Base-by-base conservation (phyloP, 2,113 vertebrate genomes). In the Nyctibius bracteatus region DNA sequence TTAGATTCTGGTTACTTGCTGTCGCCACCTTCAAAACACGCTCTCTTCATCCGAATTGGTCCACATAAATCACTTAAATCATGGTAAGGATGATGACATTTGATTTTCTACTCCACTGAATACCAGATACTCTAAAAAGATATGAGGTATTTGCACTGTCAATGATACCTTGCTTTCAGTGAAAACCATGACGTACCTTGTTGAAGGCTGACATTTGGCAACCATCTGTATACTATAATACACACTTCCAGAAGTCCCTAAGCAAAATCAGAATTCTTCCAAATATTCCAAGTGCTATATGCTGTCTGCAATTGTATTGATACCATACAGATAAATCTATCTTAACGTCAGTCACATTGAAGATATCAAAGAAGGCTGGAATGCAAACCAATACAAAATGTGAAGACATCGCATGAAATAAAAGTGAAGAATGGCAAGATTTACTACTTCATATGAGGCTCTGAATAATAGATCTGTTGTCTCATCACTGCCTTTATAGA, bases 351-450 rank as follows among this genome's bases (percentile, higher is more conserved):
- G 14, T 4, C 14, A 57, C 31, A 83, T 35, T 61, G 13, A 75
- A 81, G 62, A 77, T 1, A 75, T 35, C 30, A 58, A 85, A 72
- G 44, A 10, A 14, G 66, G 21, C 25, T 77, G 37, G 35, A 90
- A 61, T 13, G 10, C 35, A 77, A 66, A 51, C 5, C 18, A 81
- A 46, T 15, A 47, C 13, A 46, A n/a, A 90, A 80, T 28, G 23
- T 35, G 46, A 90, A 39, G 12, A 51, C 25, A 21, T 3, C 1
- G 3, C 1, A 4, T 0, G 0, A 55, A 81, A 68, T 0, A 47
- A 16, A 84, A 80, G 8, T 3, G 10, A 93, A 75, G 33, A 74
- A 80, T 10, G 13, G 19, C 33, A 65, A 68, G 31, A 49, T 11
- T 33, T 4, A 3, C 25, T 81, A 25, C 28, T 19, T 44, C 70